Percentiles rank a stretch among this genome's conserved stretches.
phyloP scores from a whole-genome alignment of 2,797 vertebrate species.

The Myiothlypis chrysogaster region DNA sequence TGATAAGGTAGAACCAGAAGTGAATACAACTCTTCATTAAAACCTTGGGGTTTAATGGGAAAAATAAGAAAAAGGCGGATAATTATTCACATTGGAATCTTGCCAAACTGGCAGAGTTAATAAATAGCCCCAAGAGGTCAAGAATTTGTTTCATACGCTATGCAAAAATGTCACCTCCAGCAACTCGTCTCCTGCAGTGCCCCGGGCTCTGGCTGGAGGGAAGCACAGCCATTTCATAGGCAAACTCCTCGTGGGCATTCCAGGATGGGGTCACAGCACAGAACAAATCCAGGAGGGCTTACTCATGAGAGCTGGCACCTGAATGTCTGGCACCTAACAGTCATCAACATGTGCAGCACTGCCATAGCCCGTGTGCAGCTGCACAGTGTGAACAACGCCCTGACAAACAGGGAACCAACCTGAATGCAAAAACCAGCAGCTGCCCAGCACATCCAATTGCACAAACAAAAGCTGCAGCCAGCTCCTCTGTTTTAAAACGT shows the following conservation, averaged over 20 bases:
- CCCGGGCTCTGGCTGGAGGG: neutral
- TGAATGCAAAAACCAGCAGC: neutral
- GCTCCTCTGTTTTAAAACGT: neutral
- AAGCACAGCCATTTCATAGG: neutral
- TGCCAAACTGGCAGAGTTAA: constrained; percentile 34
- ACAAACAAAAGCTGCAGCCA: neutral
- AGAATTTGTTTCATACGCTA: neutral
- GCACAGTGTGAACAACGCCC: fast-evolving
- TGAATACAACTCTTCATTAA: constrained; percentile 26
- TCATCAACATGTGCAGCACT: neutral
- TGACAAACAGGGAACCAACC: neutral
- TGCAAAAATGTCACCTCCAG: constrained; percentile 24
- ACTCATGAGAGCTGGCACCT: neutral
- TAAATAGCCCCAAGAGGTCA: constrained; percentile 31
- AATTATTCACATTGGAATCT: constrained; percentile 27
- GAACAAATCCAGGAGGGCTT: neutral
- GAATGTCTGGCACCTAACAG: neutral
- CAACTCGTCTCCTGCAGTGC: neutral
- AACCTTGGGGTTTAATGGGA: neutral
- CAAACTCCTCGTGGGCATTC: neutral
- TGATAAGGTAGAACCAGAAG: neutral
- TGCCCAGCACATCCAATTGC: neutral
- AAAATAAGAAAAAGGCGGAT: neutral
- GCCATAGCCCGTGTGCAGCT: neutral
- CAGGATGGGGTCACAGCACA: fast-evolving